Evolutionary conservation across 2,113 vertebrate species (phyloP), one percentile per base, ranked within the genome.

Genomic region (Pongo pygmaeus): DNA sequence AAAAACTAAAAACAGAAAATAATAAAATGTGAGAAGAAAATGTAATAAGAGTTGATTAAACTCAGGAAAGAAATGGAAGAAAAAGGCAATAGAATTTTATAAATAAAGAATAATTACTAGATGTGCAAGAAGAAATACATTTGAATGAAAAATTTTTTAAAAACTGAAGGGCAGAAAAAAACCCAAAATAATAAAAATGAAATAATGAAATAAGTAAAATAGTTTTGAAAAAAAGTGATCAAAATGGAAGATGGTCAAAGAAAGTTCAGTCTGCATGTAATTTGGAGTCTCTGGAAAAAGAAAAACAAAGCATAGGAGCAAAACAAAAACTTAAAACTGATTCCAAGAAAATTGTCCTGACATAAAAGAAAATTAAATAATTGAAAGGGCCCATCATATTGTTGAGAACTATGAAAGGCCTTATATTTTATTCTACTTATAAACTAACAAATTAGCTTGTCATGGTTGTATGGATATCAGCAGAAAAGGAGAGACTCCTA

Each of bases 1-100:
- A 91, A 94, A 67, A 70, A n/a, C 27, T 84, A 84, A 93, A 91
- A 87, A 12, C 52, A 79, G 61, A 95, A 77, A 77, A 70, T 50
- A 81, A 64, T 8, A 55, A 72, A 74, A 70, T 4, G 27, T 50
- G 25, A 88, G 27, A 86, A 79, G n/a, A 79, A 79, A 79, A 83
- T 75, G 30, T 25, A 50, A 32, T 11, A 50, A 91, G 30, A 52
- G 3, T 18, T 59, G 27, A 59, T 6, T 23, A 79, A 95, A 93
- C 18, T 93, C 52, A 64, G 61, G 86, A 84, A 57, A 87, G 12
- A 30, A 87, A 83, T 7, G 7, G 22, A 87, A 78, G 20, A 50
- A n/a, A 80, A 94, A 84, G 18, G 35, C 30, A 50, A 59, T 16
- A 50, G 23, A 61, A 81, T 48, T 69, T 81, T 25, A 55, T 40